Percentiles rank a stretch among this genome's conserved stretches.
These are phyloP conservation scores for Eonycteris spelaea DNA, from an alignment of 2,113 vertebrate species.

Conservation along the genomic window DNA sequence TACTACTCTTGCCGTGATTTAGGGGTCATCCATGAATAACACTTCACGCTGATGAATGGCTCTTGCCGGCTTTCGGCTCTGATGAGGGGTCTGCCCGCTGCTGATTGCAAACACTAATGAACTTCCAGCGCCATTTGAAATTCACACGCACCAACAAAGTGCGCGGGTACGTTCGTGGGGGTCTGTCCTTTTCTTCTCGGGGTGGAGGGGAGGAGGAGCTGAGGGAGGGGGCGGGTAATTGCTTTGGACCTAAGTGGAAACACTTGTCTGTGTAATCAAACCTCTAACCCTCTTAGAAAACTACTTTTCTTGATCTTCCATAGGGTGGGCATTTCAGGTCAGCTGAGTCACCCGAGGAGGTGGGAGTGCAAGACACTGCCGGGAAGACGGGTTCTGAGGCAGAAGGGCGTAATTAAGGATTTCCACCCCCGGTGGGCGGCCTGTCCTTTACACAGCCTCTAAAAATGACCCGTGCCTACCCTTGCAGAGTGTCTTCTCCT, in stretches of 20 bases:
- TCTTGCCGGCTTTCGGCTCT: conserved; percentile 80
- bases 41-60: conserved; percentile 84
- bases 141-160: conserved; percentile 60
- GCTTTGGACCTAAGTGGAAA: conserved; percentile 58
- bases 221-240: conserved; percentile 22
- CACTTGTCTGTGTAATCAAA: conserved; percentile 38
- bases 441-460: neutral
- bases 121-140: conserved; percentile 76
- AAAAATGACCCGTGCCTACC: conserved; percentile 11
- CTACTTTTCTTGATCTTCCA: conserved; percentile 55
- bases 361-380: conserved; percentile 41
- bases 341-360: conserved; percentile 62
- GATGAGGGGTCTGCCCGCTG: conserved; percentile 79
- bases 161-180: neutral
- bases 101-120: conserved; percentile 84
- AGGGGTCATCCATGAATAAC: conserved; percentile 85
- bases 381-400: conserved; percentile 34
- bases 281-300: conserved; percentile 59
- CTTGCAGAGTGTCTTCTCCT: neutral
- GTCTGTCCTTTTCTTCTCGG: neutral
- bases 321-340: conserved; percentile 64
- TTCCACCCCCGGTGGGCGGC: conserved; percentile 17
- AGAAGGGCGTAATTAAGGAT: conserved; percentile 41
- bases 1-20: conserved; percentile 77
- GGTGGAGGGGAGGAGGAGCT: neutral